These are phyloP conservation scores for Clepsis dumicolana DNA, from an alignment of 2,888 invertebrate genomes.

Conservation along the genomic window DNA sequence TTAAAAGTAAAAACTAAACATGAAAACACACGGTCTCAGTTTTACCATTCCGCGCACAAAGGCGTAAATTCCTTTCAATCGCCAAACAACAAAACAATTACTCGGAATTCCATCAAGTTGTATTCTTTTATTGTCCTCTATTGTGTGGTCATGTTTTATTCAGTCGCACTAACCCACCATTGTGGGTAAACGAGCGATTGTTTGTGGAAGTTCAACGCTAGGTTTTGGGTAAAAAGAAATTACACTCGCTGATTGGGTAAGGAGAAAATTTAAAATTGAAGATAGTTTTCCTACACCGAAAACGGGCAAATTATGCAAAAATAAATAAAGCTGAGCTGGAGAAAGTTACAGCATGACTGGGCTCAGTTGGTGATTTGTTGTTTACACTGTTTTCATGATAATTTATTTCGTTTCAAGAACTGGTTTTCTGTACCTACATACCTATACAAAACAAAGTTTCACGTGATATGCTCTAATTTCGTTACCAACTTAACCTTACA, in stretches of 20 bases:
- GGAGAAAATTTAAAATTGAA: background rate
- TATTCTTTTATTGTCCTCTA: constrained; percentile 38
- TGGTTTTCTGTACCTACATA: too few relatives aligned
- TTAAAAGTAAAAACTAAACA: constrained; percentile 9
- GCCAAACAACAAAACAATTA: constrained; percentile 41
- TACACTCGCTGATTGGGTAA: background rate
- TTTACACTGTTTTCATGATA: too few relatives aligned
- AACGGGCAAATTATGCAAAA: too few relatives aligned
- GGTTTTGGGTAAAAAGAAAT: constrained; percentile 28
- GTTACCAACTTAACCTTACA: too few relatives aligned
- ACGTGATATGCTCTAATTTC: too few relatives aligned
- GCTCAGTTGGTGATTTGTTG: too few relatives aligned
- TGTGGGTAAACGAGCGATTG: constrained; percentile 36
- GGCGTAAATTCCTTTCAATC: constrained; percentile 40
- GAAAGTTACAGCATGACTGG: too few relatives aligned
- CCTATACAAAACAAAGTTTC: too few relatives aligned
- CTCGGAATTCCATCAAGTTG: constrained; percentile 40
- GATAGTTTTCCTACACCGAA: too few relatives aligned
- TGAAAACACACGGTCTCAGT: constrained; percentile 9
- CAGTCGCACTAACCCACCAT: constrained; percentile 33
- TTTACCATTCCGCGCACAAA: constrained; percentile 36
- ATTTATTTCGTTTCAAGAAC: too few relatives aligned
- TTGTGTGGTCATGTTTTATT: constrained; percentile 42
- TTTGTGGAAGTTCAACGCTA: constrained; percentile 28
- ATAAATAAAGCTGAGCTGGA: too few relatives aligned